Percentiles rank a stretch among this genome's conserved stretches.
Evolutionary conservation across 1,140 invertebrate genomes (phyloP).

Genomic region (Diuraphis noxia): DNA sequence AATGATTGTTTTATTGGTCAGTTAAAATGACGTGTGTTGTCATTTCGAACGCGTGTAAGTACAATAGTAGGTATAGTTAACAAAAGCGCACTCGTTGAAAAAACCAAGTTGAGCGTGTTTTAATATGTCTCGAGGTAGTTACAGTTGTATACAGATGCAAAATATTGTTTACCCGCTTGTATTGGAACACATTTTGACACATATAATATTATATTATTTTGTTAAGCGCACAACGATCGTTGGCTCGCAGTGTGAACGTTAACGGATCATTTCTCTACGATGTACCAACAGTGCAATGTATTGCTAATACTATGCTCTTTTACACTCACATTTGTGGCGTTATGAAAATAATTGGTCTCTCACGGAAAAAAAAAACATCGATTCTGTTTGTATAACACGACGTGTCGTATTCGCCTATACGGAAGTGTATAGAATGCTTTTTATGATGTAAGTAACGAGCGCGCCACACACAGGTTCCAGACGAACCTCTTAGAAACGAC

Average conservation of each 20-base stretch:
- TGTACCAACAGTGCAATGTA: not conserved
- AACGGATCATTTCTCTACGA: not conserved
- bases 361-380: not conserved
- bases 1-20: not conserved
- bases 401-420: not conserved
- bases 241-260: not conserved
- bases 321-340: not conserved
- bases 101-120: not conserved
- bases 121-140: not conserved
- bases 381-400: slow-evolving; percentile 12
- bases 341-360: not conserved
- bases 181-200: not conserved
- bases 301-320: too few species aligned
- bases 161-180: not conserved
- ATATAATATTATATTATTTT: not conserved
- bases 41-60: not conserved
- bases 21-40: not conserved
- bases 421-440: not conserved
- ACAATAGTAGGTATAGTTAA: not conserved
- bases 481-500: too few species aligned
- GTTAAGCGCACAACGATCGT: not conserved
- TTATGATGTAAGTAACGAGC: not conserved
- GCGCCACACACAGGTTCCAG: not conserved
- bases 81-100: not conserved
- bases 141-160: not conserved